These are phyloP conservation scores for Diorhabda elongata DNA, from an alignment of 1,140 invertebrate species.

Conservation along the genomic window DNA sequence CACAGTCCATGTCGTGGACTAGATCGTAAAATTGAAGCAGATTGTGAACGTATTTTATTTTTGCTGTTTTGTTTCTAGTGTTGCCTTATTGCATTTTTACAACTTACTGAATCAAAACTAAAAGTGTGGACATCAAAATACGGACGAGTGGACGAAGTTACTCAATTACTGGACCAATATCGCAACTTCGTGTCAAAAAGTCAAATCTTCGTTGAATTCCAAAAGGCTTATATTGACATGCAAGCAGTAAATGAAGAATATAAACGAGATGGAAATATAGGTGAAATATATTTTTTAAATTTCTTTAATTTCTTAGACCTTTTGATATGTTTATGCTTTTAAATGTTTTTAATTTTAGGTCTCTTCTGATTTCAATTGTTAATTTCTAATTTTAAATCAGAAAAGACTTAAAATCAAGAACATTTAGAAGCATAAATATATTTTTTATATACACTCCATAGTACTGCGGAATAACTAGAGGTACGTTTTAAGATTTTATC, in stretches of 20 bases:
- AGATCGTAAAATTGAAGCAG: conserved; percentile 9
- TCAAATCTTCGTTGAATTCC: conserved; percentile 91
- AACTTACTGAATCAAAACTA: conserved; percentile 83
- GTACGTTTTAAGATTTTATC: background rate
- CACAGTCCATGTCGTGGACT: too few relatives aligned
- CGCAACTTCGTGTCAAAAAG: conserved; percentile 87
- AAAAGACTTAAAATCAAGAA: too few relatives aligned
- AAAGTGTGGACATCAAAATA: conserved; percentile 87
- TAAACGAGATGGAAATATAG: conserved; percentile 76
- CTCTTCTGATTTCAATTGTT: too few relatives aligned
- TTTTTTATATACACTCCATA: background rate
- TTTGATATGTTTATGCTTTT: too few relatives aligned
- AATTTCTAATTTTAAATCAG: too few relatives aligned
- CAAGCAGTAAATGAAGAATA: conserved; percentile 88
- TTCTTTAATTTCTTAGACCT: too few relatives aligned
- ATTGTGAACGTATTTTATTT: background rate
- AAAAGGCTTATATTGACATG: conserved; percentile 87
- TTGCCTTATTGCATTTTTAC: conserved; percentile 85
- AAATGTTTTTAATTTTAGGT: too few relatives aligned
- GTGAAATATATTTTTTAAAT: background rate
- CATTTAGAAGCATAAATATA: too few relatives aligned
- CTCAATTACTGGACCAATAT: conserved; percentile 82
- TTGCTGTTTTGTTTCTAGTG: conserved; percentile 52
- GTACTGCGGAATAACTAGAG: background rate
- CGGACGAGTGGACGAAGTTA: conserved; percentile 75